Base-by-base conservation (phyloP, 2,888 invertebrate genomes). In the Eilema caniola region DNA sequence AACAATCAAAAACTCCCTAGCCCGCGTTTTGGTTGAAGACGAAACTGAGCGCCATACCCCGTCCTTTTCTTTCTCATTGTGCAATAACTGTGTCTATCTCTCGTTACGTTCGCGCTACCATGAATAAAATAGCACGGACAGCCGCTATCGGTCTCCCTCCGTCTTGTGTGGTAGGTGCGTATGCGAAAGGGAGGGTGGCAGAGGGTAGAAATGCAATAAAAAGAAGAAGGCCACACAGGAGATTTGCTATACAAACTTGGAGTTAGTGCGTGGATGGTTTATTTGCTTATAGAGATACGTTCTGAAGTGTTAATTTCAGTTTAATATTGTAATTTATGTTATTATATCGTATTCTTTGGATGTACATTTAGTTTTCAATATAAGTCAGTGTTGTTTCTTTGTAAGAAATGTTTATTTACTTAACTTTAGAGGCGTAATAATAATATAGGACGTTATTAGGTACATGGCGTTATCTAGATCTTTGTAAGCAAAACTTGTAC, bases 1-100 rank as follows among this genome's bases (percentile, higher is more conserved):
- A 93, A 93, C 93, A 93, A 93, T 93, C 88, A 92, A 87, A 86
- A 85, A 83, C 89, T 85, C 89, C 90, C 89, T 91, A 89, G 88
- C 89, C 88, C 90, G 85, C 85, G 87, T 91, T 93, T 92, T 88
- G 87, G 89, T 91, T 85, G 86, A 85, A 86, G 90, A 83, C 88
- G 90, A 88, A 85, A 88, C 86, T 86, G 87, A 87, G 86, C 82
- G 86, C 79, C 74, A 75, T 79, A 73, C 71, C 75, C 87, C 83
- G 81, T 93, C 92, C 87, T 86, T 86, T 84, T 90, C 89, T 86
- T 84, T 83, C 90, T 68, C 86, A 81, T 86, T 76, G 83, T 83
- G 79, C 80, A 81, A 80, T 81, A 75, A 81, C 82, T 91, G 85
- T 84, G 79, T 78, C 91, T 85, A 86, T 93, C 91, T 90, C 87